Evolutionary conservation across 2,797 vertebrate genomes (phyloP).

Genomic region (Cossypha heuglini): DNA sequence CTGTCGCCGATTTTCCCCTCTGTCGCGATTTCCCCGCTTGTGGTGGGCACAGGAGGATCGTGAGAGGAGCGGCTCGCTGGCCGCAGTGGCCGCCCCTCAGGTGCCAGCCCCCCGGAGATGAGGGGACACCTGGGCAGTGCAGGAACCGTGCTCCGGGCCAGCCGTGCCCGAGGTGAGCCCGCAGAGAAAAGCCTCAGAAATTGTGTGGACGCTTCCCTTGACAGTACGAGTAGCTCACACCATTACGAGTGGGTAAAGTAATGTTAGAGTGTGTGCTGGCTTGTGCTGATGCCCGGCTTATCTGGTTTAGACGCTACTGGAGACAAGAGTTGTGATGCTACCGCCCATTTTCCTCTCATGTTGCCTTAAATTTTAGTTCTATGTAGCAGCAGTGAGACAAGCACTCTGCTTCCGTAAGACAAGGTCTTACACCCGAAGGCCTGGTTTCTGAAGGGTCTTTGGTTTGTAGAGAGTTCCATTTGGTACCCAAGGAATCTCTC

Average conservation of each 20-base stretch:
- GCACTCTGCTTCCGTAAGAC: accelerated
- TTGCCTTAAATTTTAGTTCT: neutral
- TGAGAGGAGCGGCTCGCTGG: accelerated
- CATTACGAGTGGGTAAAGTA: accelerated
- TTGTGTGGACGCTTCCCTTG: accelerated
- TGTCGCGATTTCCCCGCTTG: neutral
- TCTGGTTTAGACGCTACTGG: accelerated
- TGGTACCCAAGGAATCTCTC: neutral
- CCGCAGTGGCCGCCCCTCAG: neutral
- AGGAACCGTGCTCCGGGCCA: neutral
- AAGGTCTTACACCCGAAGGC: neutral
- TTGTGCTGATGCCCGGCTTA: accelerated
- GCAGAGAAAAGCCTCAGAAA: accelerated
- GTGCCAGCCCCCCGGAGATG: accelerated
- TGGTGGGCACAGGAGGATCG: neutral
- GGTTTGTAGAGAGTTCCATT: neutral
- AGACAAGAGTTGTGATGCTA: accelerated
- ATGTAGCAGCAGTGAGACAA: accelerated
- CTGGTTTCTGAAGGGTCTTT: neutral
- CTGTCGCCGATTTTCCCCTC: accelerated
- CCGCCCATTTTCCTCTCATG: accelerated
- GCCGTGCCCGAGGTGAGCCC: accelerated
- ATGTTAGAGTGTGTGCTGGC: accelerated
- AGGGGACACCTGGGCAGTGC: accelerated
- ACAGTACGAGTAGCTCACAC: accelerated